These are phyloP conservation scores for Margaritifera margaritifera DNA, from an alignment of 2,888 invertebrate species.

Conservation along the genomic window DNA sequence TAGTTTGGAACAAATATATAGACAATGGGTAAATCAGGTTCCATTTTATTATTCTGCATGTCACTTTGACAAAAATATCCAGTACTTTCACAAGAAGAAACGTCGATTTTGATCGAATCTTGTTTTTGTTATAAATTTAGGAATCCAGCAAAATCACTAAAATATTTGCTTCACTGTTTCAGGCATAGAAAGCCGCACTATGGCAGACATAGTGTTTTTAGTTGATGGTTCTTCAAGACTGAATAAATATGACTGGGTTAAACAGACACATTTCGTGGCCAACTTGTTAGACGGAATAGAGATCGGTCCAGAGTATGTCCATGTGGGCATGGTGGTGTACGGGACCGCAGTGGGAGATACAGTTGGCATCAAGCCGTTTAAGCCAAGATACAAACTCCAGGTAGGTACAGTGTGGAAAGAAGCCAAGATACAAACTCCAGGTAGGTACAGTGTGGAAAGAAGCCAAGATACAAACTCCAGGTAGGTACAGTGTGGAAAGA, in stretches of 20 bases:
- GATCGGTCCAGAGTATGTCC: conserved; percentile 28
- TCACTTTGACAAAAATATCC: too few species aligned
- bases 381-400: conserved; percentile 17
- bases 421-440: too few species aligned
- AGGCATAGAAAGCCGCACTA: conserved; percentile 34
- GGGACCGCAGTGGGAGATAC: conserved; percentile 43
- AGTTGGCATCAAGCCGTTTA: conserved; percentile 31
- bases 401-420: too few species aligned
- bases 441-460: too few species aligned
- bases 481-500: too few species aligned
- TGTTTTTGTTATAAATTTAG: not conserved
- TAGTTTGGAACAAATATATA: too few species aligned
- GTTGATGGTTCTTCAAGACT: conserved; percentile 53
- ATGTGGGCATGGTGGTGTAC: conserved; percentile 53
- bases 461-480: too few species aligned
- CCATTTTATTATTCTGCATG: too few species aligned
- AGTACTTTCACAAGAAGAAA: not conserved
- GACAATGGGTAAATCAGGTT: too few species aligned
- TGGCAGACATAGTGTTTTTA: conserved; percentile 56
- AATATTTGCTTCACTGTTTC: not conserved
- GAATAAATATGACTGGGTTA: conserved; percentile 50
- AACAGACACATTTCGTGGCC: conserved; percentile 53
- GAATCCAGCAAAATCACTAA: not conserved
- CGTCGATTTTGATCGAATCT: too few species aligned
- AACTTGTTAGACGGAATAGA: conserved; percentile 52